These are phyloP conservation scores for Leiothrix lutea DNA, from an alignment of 2,113 vertebrate species.

Conservation along the genomic window DNA sequence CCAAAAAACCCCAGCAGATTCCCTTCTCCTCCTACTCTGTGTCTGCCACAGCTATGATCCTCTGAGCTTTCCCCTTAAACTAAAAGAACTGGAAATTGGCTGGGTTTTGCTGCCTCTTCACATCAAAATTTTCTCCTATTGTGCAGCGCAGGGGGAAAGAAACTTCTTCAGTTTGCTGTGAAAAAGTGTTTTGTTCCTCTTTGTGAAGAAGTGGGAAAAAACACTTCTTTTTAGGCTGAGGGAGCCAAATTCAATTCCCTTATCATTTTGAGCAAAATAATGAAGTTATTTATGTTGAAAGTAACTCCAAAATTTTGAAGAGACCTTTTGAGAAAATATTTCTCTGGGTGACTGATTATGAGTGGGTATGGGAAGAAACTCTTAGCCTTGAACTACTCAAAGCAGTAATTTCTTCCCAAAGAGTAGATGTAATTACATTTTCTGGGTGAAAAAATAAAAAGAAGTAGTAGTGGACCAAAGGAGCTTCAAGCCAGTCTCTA, in stretches of 20 bases:
- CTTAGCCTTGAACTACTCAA: not conserved
- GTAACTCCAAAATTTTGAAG: not conserved
- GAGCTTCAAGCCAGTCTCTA: not conserved
- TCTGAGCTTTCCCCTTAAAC: not conserved
- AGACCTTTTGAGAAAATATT: not conserved
- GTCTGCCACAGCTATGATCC: not conserved
- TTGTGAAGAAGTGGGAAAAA: not conserved
- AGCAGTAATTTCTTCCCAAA: not conserved
- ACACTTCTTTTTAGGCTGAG: not conserved
- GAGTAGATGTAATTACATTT: not conserved
- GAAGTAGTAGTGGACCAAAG: not conserved
- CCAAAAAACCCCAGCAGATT: not conserved
- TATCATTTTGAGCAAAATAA: not conserved
- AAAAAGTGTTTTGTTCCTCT: not conserved
- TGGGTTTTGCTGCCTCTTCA: not conserved
- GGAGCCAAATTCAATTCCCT: not conserved
- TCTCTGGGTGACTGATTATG: not conserved
- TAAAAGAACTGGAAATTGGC: not conserved
- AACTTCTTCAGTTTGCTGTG: not conserved
- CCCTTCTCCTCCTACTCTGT: not conserved
- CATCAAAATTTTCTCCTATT: not conserved
- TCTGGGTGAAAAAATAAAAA: not conserved
- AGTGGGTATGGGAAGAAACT: not conserved
- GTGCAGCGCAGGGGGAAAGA: not conserved
- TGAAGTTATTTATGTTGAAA: not conserved